Evolutionary conservation across 2,113 vertebrate genomes (phyloP).

Genomic region (Syngnathoides biaculeatus): DNA sequence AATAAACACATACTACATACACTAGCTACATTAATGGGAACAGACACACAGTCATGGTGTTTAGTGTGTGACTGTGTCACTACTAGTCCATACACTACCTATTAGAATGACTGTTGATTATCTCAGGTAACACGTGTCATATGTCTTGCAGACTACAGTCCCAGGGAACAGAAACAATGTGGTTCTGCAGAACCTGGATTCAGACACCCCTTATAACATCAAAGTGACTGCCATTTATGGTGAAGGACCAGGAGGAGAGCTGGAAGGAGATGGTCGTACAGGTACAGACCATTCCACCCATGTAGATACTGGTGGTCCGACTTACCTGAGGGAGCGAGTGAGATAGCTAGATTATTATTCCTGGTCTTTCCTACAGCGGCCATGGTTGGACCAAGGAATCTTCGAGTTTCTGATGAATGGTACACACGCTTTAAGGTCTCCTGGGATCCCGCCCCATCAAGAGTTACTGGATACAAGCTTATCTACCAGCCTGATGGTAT

Average conservation of each 20-base stretch:
- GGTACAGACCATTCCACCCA: slow-evolving; percentile 57
- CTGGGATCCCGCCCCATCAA: slow-evolving; percentile 89
- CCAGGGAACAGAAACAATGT: slow-evolving; percentile 89
- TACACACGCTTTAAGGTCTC: slow-evolving; percentile 95
- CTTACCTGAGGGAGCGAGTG: neutral
- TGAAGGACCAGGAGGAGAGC: slow-evolving; percentile 87
- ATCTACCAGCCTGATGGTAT: slow-evolving; percentile 88
- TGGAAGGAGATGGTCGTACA: slow-evolving; percentile 88
- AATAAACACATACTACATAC: neutral
- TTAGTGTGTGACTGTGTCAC: neutral
- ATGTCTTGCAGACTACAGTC: slow-evolving; percentile 79
- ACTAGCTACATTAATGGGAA: neutral
- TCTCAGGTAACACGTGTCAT: neutral
- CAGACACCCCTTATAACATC: slow-evolving; percentile 91
- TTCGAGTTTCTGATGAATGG: slow-evolving; percentile 95
- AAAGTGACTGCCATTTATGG: slow-evolving; percentile 86
- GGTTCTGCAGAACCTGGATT: slow-evolving; percentile 83
- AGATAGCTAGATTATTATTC: slow-evolving; percentile 6
- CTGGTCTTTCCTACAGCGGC: slow-evolving; percentile 75
- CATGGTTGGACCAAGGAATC: slow-evolving; percentile 88
- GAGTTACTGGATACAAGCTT: slow-evolving; percentile 93
- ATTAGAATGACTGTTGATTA: neutral
- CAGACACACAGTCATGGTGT: neutral
- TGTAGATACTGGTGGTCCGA: neutral
- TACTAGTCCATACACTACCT: neutral